Percentiles rank a stretch among this genome's conserved stretches.
phyloP scores from a whole-genome alignment of 2,113 vertebrate genomes.

The Uria lomvia region DNA sequence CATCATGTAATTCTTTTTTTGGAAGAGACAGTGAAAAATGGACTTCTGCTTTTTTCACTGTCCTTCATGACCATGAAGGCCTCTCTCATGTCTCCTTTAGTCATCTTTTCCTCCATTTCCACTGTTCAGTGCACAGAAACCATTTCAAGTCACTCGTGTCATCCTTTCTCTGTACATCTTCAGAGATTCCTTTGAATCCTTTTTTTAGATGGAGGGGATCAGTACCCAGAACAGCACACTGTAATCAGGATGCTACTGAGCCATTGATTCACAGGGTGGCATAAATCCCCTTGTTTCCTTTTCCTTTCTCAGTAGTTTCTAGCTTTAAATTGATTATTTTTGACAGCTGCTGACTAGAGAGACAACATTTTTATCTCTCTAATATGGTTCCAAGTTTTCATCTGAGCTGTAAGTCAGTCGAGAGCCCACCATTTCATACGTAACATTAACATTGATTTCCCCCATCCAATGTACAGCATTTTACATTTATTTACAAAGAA shows the following conservation, averaged over 20 bases:
- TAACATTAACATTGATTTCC: not conserved
- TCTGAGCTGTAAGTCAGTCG: not conserved
- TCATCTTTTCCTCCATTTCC: not conserved
- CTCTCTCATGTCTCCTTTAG: not conserved
- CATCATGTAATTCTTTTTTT: not conserved
- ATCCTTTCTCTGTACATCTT: not conserved
- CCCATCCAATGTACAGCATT: not conserved
- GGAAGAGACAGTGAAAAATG: not conserved
- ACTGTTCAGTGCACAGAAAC: slow-evolving; percentile 3
- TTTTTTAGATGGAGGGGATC: not conserved
- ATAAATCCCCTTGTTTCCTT: not conserved
- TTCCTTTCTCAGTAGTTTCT: not conserved
- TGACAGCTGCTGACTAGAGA: not conserved
- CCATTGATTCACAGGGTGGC: not conserved
- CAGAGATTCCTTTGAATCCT: not conserved
- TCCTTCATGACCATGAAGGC: not conserved
- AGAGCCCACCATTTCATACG: not conserved
- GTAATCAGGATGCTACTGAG: not conserved
- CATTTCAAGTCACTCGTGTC: not conserved
- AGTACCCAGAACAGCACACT: not conserved
- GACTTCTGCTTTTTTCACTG: not conserved
- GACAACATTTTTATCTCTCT: not conserved
- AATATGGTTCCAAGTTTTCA: not conserved
- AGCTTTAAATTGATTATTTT: not conserved
- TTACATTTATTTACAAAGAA: not conserved